These are phyloP conservation scores for Loripinus fragilis DNA, from an alignment of 2,888 invertebrate genomes.

Conservation along the genomic window DNA sequence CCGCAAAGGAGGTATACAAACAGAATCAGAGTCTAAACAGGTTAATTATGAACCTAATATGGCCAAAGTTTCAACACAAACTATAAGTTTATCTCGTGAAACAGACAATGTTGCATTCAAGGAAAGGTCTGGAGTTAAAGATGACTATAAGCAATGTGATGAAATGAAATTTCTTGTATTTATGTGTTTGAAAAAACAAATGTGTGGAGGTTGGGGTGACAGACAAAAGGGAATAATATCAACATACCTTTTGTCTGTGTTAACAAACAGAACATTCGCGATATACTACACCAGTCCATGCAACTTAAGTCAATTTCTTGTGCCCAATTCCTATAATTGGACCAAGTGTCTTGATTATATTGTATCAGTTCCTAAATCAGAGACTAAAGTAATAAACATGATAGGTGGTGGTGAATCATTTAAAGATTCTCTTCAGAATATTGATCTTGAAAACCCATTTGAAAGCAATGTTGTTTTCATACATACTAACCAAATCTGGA, in stretches of 20 bases:
- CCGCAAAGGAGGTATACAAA: too few relatives aligned
- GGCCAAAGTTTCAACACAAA: too few relatives aligned
- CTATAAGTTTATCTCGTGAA: too few relatives aligned
- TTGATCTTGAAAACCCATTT: too few relatives aligned
- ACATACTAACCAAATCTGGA: background rate
- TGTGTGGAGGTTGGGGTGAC: slow-evolving; percentile 48
- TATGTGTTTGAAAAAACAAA: background rate
- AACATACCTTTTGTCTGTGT: slow-evolving; percentile 30
- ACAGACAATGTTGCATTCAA: too few relatives aligned
- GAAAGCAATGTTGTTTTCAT: background rate
- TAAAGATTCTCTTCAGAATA: too few relatives aligned
- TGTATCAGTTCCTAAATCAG: background rate
- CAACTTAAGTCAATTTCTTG: slow-evolving; percentile 22
- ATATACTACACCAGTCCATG: slow-evolving; percentile 38
- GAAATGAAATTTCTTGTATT: background rate
- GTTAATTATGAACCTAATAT: too few relatives aligned
- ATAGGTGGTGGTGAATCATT: background rate
- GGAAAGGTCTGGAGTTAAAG: too few relatives aligned
- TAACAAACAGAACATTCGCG: slow-evolving; percentile 35
- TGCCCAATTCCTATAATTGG: slow-evolving; percentile 38
- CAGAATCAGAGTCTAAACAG: too few relatives aligned
- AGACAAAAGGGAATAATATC: slow-evolving; percentile 42
- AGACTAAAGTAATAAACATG: background rate
- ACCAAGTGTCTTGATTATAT: slow-evolving; percentile 10
- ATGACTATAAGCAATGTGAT: too few relatives aligned